Conservation (phyloP, 2,113 vertebrate genomes). For the Rhadina sibilatrix region DNA sequence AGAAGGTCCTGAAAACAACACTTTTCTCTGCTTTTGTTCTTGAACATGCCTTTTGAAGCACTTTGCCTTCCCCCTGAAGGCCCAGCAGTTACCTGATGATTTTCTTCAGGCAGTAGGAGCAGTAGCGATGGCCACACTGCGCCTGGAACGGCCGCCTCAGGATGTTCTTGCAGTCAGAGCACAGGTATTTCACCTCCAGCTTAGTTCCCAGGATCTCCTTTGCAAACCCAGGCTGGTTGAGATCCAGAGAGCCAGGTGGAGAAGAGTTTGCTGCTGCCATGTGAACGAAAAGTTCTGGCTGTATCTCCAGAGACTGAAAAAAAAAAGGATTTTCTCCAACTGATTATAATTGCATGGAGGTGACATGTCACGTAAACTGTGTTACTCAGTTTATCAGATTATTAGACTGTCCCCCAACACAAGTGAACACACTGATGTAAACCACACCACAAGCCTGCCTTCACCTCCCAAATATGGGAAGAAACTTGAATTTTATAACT, state of each 20-base stretch:
- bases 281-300: slow-evolving; percentile 17
- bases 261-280: slow-evolving; percentile 84
- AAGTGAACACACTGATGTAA: not conserved
- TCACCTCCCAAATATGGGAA: accelerated
- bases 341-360: not conserved
- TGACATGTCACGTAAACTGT: not conserved
- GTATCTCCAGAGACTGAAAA: slow-evolving; percentile 46
- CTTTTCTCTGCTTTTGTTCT: not conserved
- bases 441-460: not conserved
- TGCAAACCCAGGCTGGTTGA: slow-evolving; percentile 84
- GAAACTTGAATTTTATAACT: not conserved
- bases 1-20: not conserved
- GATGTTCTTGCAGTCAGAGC: slow-evolving; percentile 86
- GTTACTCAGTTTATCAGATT: no score
- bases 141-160: slow-evolving; percentile 89
- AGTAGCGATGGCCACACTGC: slow-evolving; percentile 93
- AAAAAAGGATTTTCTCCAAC: not conserved
- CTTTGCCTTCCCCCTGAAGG: not conserved
- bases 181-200: slow-evolving; percentile 91
- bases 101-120: slow-evolving; percentile 83
- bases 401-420: not conserved
- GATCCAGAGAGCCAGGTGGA: slow-evolving; percentile 87
- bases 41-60: not conserved
- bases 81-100: slow-evolving; percentile 83
- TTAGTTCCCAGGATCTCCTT: slow-evolving; percentile 85